These are phyloP conservation scores for Parotocinclus haroldoi DNA, from an alignment of 2,797 vertebrate genomes.

Conservation along the genomic window DNA sequence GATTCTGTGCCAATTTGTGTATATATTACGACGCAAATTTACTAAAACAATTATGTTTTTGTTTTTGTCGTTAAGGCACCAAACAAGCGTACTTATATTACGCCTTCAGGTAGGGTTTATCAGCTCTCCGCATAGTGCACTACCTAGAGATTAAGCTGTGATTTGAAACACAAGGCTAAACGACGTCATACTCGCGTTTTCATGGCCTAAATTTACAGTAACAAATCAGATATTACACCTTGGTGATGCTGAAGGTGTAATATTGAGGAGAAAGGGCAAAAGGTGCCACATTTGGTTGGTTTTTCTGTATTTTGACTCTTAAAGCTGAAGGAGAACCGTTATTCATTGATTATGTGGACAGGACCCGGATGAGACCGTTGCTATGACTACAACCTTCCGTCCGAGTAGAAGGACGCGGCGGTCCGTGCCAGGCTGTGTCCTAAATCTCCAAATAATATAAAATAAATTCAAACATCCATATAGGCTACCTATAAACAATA, in stretches of 20 bases:
- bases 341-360: not conserved
- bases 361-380: slow-evolving; percentile 67
- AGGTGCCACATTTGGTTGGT: too few species aligned
- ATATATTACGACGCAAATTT: too few species aligned
- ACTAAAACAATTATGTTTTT: too few species aligned
- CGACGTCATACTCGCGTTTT: not conserved
- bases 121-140: not conserved
- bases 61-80: too few species aligned
- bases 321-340: not conserved
- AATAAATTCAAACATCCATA: too few species aligned
- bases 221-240: too few species aligned
- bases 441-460: not conserved
- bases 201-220: not conserved
- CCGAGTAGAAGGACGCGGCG: slow-evolving; percentile 60
- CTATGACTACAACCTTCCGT: slow-evolving; percentile 72
- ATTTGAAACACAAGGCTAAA: not conserved
- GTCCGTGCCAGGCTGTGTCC: slow-evolving; percentile 1
- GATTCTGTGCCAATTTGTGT: not conserved
- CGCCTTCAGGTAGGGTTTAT: not conserved
- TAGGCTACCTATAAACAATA: too few species aligned
- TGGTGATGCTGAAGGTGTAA: not conserved
- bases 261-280: too few species aligned
- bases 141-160: not conserved
- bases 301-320: not conserved
- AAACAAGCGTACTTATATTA: too few species aligned